phyloP scores from a whole-genome alignment of 2,113 vertebrate species.

The Hippocampus mohnikei region DNA sequence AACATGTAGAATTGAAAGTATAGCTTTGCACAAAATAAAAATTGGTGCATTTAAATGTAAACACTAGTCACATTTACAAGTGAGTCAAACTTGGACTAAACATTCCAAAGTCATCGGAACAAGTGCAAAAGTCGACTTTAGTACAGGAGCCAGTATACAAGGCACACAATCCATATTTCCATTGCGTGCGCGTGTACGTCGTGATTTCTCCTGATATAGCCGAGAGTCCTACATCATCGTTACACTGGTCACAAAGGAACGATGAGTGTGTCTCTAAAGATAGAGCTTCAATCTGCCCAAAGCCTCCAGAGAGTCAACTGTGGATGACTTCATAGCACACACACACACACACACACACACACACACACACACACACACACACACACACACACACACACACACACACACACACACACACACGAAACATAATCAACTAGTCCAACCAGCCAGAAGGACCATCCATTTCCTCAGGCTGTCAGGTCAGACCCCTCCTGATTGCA shows the following conservation, averaged over 20 bases:
- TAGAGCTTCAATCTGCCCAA: slow-evolving; percentile 16
- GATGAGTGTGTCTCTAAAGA: slow-evolving; percentile 16
- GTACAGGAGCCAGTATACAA: neutral
- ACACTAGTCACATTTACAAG: neutral
- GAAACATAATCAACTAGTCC: neutral
- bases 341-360: slow-evolving; percentile 2
- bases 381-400: slow-evolving; percentile 2
- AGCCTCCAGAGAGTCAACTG: slow-evolving; percentile 2
- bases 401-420: neutral
- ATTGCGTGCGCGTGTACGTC: neutral
- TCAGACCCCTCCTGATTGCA: neutral
- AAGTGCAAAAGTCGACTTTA: neutral
- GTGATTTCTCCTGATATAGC: neutral
- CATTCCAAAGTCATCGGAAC: neutral
- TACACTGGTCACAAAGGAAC: slow-evolving; percentile 7
- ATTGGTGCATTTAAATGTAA: neutral
- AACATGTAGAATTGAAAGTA: too few species aligned
- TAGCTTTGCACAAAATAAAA: neutral
- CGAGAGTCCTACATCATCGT: slow-evolving; percentile 7
- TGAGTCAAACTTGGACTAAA: neutral
- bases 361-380: slow-evolving; percentile 10
- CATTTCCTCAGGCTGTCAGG: slow-evolving; percentile 8
- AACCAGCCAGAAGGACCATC: neutral
- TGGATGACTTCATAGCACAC: slow-evolving; percentile 11
- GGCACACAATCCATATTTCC: too few species aligned